phyloP scores from a whole-genome alignment of 1,140 invertebrate species.

The Drosophila kohkoa region DNA sequence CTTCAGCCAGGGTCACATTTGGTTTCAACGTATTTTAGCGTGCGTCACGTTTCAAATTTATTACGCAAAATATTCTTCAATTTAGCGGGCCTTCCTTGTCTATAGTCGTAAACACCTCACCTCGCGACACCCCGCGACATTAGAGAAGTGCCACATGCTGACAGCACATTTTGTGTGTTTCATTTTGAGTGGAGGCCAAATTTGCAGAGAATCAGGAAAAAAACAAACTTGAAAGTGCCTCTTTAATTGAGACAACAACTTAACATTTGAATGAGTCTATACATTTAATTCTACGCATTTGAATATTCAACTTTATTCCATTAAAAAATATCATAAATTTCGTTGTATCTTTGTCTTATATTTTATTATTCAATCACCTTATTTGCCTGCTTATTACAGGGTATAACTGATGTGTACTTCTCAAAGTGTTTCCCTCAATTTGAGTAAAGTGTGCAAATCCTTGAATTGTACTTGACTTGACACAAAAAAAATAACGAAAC shows the following conservation, averaged over 20 bases:
- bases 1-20: constrained; percentile 47
- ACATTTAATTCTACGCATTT: constrained; percentile 10
- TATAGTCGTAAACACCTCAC: constrained; percentile 39
- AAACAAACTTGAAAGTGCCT: constrained; percentile 18
- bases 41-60: constrained; percentile 79
- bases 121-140: constrained; percentile 27
- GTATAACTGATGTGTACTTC: background rate
- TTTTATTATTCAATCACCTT: background rate
- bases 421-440: background rate
- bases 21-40: constrained; percentile 48
- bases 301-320: constrained; percentile 4
- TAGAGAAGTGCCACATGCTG: constrained; percentile 44
- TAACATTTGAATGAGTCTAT: background rate
- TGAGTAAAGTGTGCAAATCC: background rate
- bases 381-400: background rate
- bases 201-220: background rate
- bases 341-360: background rate
- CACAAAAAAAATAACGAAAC: background rate
- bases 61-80: constrained; percentile 72
- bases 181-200: constrained; percentile 26
- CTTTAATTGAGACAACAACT: constrained; percentile 35
- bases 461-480: constrained; percentile 2
- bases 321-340: constrained; percentile 3
- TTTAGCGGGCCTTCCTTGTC: constrained; percentile 59
- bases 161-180: constrained; percentile 37